A percentile compares a stretch with the other conserved stretches of the same genome.
Conservation (phyloP, 1,140 invertebrate species). For the Saxidomus purpurata region DNA sequence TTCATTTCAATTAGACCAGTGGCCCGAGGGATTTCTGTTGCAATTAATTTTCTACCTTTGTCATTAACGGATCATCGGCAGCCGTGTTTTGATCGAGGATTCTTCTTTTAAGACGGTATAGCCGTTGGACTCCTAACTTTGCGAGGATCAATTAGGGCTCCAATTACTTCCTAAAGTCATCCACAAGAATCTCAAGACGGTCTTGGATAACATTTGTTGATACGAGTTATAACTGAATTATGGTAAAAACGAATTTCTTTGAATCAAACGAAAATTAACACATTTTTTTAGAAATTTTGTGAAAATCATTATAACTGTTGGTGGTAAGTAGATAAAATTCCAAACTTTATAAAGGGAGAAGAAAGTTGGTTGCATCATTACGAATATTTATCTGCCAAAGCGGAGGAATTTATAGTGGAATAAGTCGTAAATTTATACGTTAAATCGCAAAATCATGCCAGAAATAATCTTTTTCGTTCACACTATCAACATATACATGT, state of each 20-base stretch:
- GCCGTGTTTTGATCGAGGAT: not conserved
- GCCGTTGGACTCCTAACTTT: not conserved
- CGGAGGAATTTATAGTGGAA: too few relatives aligned
- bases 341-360: too few relatives aligned
- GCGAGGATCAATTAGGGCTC: not conserved
- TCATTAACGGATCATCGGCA: slow-evolving; percentile 21
- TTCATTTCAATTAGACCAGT: slow-evolving; percentile 13
- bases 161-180: slow-evolving; percentile 1
- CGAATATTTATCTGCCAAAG: too few relatives aligned
- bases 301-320: too few relatives aligned
- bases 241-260: not conserved
- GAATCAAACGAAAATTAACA: too few relatives aligned
- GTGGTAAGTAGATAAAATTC: too few relatives aligned
- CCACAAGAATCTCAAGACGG: not conserved
- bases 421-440: too few relatives aligned
- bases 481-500: too few relatives aligned
- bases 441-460: too few relatives aligned
- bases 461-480: too few relatives aligned
- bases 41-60: slow-evolving; percentile 48
- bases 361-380: too few relatives aligned
- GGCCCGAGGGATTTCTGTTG: not conserved
- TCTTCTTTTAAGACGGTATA: slow-evolving; percentile 5
- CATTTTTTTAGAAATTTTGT: too few relatives aligned
- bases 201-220: not conserved
- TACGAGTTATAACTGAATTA: not conserved